Percentiles rank a stretch among this genome's conserved stretches.
phyloP scores from a whole-genome alignment of 2,113 vertebrate genomes.

The Catharus minimus region DNA sequence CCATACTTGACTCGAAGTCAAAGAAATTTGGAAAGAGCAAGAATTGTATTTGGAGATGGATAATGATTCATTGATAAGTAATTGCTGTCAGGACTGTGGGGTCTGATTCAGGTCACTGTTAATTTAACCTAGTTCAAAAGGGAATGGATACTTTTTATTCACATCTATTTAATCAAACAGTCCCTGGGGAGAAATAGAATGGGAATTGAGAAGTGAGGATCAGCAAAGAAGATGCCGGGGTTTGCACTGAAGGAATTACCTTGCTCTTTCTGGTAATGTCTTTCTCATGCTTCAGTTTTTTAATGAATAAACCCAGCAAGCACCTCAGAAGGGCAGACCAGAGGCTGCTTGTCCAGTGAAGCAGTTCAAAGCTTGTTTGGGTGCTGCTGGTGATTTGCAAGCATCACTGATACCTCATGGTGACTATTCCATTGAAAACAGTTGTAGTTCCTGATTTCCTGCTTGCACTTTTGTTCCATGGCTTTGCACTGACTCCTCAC shows the following conservation, averaged over 20 bases:
- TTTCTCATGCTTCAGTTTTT: not conserved
- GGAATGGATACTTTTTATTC: conserved; percentile 6
- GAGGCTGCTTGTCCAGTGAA: not conserved
- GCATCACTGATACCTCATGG: not conserved
- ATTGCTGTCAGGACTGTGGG: conserved; percentile 2
- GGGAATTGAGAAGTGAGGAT: not conserved
- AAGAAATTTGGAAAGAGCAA: not conserved
- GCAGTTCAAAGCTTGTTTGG: not conserved
- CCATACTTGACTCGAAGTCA: not conserved
- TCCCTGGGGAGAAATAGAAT: not conserved
- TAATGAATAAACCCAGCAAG: not conserved
- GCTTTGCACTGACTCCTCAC: not conserved
- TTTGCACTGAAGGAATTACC: not conserved
- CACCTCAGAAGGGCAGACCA: not conserved
- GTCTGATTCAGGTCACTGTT: conserved; percentile 42
- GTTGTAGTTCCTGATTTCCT: not conserved
- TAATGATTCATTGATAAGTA: conserved; percentile 47
- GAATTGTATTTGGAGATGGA: not conserved
- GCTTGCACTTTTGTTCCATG: not conserved
- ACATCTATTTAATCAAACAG: conserved; percentile 27
- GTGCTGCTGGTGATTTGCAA: not conserved
- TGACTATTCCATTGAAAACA: not conserved
- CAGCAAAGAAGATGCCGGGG: not conserved
- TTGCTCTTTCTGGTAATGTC: not conserved
- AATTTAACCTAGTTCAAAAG: conserved; percentile 41